phyloP scores from a whole-genome alignment of 2,888 invertebrate genomes.

The Synergus umbraculus region DNA sequence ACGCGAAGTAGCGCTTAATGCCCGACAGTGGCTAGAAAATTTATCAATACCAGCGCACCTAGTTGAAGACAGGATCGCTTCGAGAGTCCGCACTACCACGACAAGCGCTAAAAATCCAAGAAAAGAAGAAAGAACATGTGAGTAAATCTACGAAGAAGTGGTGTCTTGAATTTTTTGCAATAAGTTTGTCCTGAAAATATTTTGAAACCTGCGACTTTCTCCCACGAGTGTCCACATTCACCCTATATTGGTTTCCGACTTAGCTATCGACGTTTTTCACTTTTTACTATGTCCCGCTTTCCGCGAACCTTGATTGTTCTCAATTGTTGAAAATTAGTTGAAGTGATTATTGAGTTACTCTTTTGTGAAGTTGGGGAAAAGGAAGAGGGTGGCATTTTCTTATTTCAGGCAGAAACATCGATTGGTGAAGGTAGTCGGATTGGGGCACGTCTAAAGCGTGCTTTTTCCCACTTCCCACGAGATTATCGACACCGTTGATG shows the following conservation, averaged over 20 bases:
- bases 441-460: slow-evolving; percentile 33
- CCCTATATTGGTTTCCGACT: slow-evolving; percentile 12
- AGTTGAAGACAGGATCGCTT: slow-evolving; percentile 69
- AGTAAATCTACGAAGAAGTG: slow-evolving; percentile 44
- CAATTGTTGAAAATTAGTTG: background rate
- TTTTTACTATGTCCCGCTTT: slow-evolving; percentile 9
- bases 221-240: background rate
- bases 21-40: slow-evolving; percentile 66
- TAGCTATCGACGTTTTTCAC: slow-evolving; percentile 12
- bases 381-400: background rate
- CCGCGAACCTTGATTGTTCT: background rate
- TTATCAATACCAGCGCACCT: slow-evolving; percentile 73
- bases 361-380: background rate
- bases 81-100: slow-evolving; percentile 62
- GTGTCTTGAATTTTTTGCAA: slow-evolving; percentile 37
- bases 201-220: background rate
- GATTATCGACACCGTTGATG: slow-evolving; percentile 32
- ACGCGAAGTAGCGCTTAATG: slow-evolving; percentile 62
- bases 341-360: background rate
- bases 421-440: slow-evolving; percentile 37
- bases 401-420: slow-evolving; percentile 30
- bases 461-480: slow-evolving; percentile 27
- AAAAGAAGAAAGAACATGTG: slow-evolving; percentile 50
- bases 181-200: background rate
- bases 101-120: slow-evolving; percentile 49